Evolutionary conservation across 2,797 vertebrate species (phyloP), one percentile per base, ranked within the genome.

Genomic region (Eulemur mongoz): DNA sequence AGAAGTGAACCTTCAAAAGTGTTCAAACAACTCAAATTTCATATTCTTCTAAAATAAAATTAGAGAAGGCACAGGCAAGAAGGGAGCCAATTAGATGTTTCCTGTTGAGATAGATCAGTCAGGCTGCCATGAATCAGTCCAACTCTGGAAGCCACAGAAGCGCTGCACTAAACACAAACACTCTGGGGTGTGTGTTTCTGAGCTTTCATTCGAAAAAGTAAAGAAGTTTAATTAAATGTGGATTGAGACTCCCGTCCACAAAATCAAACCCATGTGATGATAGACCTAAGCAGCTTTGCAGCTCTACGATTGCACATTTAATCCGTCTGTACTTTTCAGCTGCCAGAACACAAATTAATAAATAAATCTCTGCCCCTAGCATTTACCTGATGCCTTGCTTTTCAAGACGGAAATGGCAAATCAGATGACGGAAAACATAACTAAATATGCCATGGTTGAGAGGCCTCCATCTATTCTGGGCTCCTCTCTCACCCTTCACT

Each of bases 221-320:
- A 92, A 84, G 86, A 93, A 59, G 67, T 97, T 98, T 98, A 97
- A 98, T 98, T 97, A 98, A 98, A 97, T 97, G 89, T 95, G 83
- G 70, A 95, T 96, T 95, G 96, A 96, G 87, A 97, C 22, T 94
- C 85, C 89, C 27, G 72, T 94, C 82, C 35, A 93, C 52, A 87
- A 65, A 80, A 76, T 94, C 89, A 98, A 59, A 40, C 38, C 65
- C 82, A 5, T 45, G 75, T 72, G 76, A 92, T 95, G 92, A 98
- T 91, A 98, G 96, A 97, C 93, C 40, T 38, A 69, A 97, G 69
- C 17, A 87, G 80, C 61, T 98, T 95, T 88, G 91, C 91, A 97
- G 70, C 40, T 97, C 40, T 75, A 81, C 80, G 40, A 63, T 81
- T 93, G 17, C 80, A 95, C 32, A 22, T 94, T 97, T 96, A 97